A percentile compares a stretch with the other conserved stretches of the same genome.
phyloP scores from a whole-genome alignment of 2,888 invertebrate genomes.

The Parasteatoda lunata region DNA sequence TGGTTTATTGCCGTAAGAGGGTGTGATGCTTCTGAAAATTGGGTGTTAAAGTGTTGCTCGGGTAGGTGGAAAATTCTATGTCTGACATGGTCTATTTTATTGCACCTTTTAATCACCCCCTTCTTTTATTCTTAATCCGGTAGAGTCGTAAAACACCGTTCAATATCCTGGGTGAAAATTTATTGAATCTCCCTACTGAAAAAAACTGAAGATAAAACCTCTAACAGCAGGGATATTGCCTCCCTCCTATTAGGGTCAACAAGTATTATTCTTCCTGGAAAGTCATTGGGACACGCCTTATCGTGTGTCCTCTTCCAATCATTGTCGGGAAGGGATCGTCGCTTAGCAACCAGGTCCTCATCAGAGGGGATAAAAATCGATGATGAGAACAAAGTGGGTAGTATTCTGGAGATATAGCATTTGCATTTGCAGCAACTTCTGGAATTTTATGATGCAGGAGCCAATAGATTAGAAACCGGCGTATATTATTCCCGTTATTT shows the following conservation, averaged over 20 bases:
- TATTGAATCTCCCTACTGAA: slow-evolving; percentile 55
- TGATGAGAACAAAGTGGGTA: slow-evolving; percentile 15
- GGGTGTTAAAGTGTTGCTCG: slow-evolving; percentile 59
- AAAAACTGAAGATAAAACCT: slow-evolving; percentile 29
- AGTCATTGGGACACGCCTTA: slow-evolving; percentile 21
- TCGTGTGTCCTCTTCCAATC: slow-evolving; percentile 28
- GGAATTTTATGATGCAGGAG: slow-evolving; percentile 31
- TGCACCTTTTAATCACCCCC: slow-evolving; percentile 63
- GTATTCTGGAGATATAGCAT: slow-evolving; percentile 26
- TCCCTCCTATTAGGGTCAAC: slow-evolving; percentile 9
- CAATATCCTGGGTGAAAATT: slow-evolving; percentile 58
- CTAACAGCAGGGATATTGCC: neutral
- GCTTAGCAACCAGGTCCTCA: slow-evolving; percentile 43
- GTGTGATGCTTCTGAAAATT: slow-evolving; percentile 13
- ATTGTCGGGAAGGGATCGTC: neutral
- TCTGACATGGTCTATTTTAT: slow-evolving; percentile 58
- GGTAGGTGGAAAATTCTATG: slow-evolving; percentile 53
- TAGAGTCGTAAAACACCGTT: slow-evolving; percentile 54
- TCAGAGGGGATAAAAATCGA: slow-evolving; percentile 13
- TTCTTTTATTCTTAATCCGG: slow-evolving; percentile 45
- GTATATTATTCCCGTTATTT: no score
- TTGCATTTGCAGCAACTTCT: slow-evolving; percentile 34
- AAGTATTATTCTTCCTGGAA: neutral
- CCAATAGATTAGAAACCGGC: slow-evolving; percentile 20
- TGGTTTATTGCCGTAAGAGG: slow-evolving; percentile 46